Evolutionary conservation across 2,888 invertebrate genomes (phyloP).

Genomic region (Andricus curvator): DNA sequence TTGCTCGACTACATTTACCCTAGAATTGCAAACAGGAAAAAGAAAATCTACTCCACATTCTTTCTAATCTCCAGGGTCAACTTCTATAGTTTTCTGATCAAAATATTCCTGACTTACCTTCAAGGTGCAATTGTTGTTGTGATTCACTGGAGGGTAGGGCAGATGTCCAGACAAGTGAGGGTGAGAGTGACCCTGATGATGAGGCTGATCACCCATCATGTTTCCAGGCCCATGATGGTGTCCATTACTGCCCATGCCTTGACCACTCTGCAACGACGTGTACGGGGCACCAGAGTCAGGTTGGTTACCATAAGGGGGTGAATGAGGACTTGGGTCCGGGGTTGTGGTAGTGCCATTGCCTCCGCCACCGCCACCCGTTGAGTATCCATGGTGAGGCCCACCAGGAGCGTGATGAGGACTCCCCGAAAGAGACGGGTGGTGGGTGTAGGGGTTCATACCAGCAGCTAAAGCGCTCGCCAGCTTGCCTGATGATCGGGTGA

Average conservation of each 20-base stretch:
- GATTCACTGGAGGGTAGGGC: conserved; percentile 75
- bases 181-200: conserved; percentile 79
- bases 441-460: conserved; percentile 91
- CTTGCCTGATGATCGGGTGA: conserved; percentile 84
- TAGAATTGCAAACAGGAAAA: neutral
- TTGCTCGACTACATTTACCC: conserved; percentile 5
- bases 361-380: conserved; percentile 72
- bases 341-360: conserved; percentile 71
- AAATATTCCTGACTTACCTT: conserved; percentile 67
- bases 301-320: conserved; percentile 72
- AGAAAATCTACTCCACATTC: neutral
- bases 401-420: conserved; percentile 77
- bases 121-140: conserved; percentile 80
- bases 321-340: conserved; percentile 77
- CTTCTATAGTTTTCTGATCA: neutral
- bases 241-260: conserved; percentile 74
- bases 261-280: conserved; percentile 66
- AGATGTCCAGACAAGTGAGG: conserved; percentile 81
- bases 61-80: neutral
- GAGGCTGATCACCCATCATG: conserved; percentile 77
- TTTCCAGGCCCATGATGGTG: conserved; percentile 73
- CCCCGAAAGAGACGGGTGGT: conserved; percentile 79
- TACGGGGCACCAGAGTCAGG: conserved; percentile 68
- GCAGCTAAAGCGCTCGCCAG: conserved; percentile 91
- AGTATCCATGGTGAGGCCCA: conserved; percentile 77